Evolutionary conservation across 2,888 invertebrate genomes (phyloP).

Genomic region (Ptycholaimellus sp.): DNA sequence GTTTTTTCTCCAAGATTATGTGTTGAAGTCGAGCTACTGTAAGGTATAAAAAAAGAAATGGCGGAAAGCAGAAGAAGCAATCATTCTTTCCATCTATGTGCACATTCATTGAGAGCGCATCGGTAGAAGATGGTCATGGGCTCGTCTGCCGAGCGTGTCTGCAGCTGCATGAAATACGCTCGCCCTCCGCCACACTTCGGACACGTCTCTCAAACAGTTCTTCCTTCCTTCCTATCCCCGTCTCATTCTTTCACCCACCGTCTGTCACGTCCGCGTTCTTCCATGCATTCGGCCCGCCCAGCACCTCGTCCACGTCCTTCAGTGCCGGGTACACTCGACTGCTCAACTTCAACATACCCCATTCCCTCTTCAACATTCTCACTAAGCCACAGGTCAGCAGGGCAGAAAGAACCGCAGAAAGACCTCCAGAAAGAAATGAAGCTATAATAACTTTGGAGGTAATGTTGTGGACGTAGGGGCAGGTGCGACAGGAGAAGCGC

Average conservation of each 20-base stretch:
- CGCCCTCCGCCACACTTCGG: conserved; percentile 59
- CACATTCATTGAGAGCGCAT: conserved; percentile 64
- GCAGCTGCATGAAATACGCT: conserved; percentile 86
- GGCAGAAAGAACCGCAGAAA: too few species aligned
- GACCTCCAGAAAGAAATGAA: too few species aligned
- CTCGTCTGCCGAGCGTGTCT: conserved; percentile 87
- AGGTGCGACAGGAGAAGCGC: conserved; percentile 61
- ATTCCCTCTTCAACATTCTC: neutral
- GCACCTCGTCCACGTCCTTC: conserved; percentile 75
- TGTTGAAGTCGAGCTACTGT: too few species aligned
- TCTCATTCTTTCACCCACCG: conserved; percentile 12
- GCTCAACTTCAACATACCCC: conserved; percentile 15
- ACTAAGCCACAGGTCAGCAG: too few species aligned
- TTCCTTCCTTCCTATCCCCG: neutral
- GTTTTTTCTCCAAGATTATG: too few species aligned
- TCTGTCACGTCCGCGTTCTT: conserved; percentile 84
- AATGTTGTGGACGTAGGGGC: conserved; percentile 64
- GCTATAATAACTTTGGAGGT: conserved; percentile 43
- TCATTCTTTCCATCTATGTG: conserved; percentile 62
- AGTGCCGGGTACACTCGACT: conserved; percentile 55
- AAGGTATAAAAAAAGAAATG: too few species aligned
- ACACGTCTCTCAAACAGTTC: conserved; percentile 48
- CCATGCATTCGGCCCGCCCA: conserved; percentile 85
- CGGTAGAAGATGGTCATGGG: conserved; percentile 95
- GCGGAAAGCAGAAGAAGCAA: too few species aligned